These are phyloP conservation scores for Perca schrenkii DNA, from an alignment of 2,113 vertebrate species.

Conservation along the genomic window DNA sequence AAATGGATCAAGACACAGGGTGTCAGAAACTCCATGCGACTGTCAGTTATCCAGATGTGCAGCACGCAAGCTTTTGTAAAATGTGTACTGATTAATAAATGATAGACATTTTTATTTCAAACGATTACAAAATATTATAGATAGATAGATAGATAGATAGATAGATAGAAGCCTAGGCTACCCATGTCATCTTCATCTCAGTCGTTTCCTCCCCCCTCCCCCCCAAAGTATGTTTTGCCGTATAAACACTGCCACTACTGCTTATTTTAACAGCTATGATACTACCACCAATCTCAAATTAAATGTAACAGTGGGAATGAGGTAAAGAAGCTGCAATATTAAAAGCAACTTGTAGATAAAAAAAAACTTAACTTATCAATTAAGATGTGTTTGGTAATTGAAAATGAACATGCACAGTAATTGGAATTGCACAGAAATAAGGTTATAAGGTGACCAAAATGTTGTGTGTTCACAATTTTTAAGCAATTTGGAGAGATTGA, in stretches of 20 bases:
- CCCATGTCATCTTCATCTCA: neutral
- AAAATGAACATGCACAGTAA: neutral
- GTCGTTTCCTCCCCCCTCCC: neutral
- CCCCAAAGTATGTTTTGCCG: neutral
- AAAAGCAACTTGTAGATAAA: neutral
- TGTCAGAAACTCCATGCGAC: too few relatives aligned
- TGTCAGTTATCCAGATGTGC: neutral
- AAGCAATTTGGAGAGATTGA: conserved; percentile 99
- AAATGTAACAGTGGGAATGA: neutral
- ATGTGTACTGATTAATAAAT: neutral
- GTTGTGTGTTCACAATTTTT: conserved; percentile 66
- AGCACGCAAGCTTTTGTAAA: neutral
- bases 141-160: too few relatives aligned
- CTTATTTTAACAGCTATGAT: neutral
- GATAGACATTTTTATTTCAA: too few relatives aligned
- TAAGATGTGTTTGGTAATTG: neutral
- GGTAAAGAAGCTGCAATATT: neutral
- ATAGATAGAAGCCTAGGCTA: too few relatives aligned
- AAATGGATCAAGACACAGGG: too few relatives aligned
- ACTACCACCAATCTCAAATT: neutral
- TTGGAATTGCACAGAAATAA: neutral
- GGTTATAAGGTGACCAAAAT: conserved; percentile 33
- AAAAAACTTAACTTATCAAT: neutral
- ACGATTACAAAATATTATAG: too few relatives aligned
- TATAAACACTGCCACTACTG: neutral